Evolutionary conservation across 2,113 vertebrate species (phyloP), one percentile per base, ranked within the genome.

Genomic region (Lasiurus borealis): DNA sequence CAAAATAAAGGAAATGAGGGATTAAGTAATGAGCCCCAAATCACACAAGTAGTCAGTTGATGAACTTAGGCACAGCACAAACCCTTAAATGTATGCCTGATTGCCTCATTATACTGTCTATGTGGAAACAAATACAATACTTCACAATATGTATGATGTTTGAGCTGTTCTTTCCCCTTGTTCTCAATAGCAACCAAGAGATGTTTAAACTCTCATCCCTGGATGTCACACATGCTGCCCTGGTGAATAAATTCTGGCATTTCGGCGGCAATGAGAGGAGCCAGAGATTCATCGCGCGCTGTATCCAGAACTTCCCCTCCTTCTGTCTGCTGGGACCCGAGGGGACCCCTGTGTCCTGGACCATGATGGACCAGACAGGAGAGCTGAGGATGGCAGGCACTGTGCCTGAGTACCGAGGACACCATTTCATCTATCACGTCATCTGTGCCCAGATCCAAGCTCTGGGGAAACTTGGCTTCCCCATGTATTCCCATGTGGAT

Each of bases 231-330:
- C 91, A 96, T 1, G 95, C 89, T 34, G 52, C 40, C 34, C 57
- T 96, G 68, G 95, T 97, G 75, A 96, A 96, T 31, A 68, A 85
- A 36, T 1, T 88, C 52, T 97, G 95, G 95, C 0, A n/a, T 25
- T 96, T 75, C 15, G 95, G 96, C 3, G 93, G 96, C 85, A 97
- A 95, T 16, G 93, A 97, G 57, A 92, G 75, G 21, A 94, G 93
- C 40, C 57, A 8, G 87, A 85, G 68, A 36, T 97, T 93, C 52
- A 88, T 96, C 0, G 27, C 85, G 15, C 52, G 31, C 21, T 97
- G 95, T 50, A 96, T 97, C 68, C 72, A 2, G 52, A 31, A 10
- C 50, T 95, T 97, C 76, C 96, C 90, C 54, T 85, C 16, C 34
- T n/a, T 52, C 34, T 96, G 88, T 71, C 52, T 95, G 15, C 73